Percentiles rank a stretch among this genome's conserved stretches.
Evolutionary conservation across 2,888 invertebrate species (phyloP).

Genomic region (Electrophaes corylata): DNA sequence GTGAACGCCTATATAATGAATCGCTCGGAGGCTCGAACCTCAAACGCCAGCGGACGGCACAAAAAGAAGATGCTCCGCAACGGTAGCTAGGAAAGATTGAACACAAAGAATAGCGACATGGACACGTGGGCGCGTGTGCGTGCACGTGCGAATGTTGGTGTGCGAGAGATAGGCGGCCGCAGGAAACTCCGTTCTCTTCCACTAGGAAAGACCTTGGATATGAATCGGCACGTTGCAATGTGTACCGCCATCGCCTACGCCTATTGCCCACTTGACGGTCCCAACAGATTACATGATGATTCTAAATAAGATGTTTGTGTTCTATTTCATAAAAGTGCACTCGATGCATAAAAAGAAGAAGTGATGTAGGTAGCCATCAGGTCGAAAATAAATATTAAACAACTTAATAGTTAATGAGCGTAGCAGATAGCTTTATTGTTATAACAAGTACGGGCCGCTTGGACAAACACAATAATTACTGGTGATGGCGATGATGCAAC

Average conservation of each 20-base stretch:
- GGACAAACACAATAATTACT: constrained; percentile 69
- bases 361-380: constrained; percentile 35
- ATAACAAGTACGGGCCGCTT: constrained; percentile 61
- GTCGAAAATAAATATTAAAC: constrained; percentile 55
- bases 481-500: constrained; percentile 72
- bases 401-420: constrained; percentile 65
- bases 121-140: constrained; percentile 79
- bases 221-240: constrained; percentile 83
- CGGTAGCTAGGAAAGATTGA: constrained; percentile 80
- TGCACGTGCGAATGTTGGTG: constrained; percentile 75
- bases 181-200: constrained; percentile 85
- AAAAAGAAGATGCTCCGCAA: constrained; percentile 81
- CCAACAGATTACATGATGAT: constrained; percentile 67
- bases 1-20: constrained; percentile 82
- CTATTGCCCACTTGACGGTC: constrained; percentile 75
- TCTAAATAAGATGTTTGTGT: constrained; percentile 43
- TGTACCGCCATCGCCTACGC: constrained; percentile 83
- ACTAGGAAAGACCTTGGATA: constrained; percentile 85
- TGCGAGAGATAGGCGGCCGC: constrained; percentile 82
- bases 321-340: constrained; percentile 31
- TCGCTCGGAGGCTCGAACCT: constrained; percentile 71
- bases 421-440: constrained; percentile 72
- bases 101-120: constrained; percentile 79
- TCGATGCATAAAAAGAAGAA: constrained; percentile 42
- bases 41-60: constrained; percentile 76